Conservation (phyloP, 2,888 invertebrate species). For the Phymatocera aterrima region DNA sequence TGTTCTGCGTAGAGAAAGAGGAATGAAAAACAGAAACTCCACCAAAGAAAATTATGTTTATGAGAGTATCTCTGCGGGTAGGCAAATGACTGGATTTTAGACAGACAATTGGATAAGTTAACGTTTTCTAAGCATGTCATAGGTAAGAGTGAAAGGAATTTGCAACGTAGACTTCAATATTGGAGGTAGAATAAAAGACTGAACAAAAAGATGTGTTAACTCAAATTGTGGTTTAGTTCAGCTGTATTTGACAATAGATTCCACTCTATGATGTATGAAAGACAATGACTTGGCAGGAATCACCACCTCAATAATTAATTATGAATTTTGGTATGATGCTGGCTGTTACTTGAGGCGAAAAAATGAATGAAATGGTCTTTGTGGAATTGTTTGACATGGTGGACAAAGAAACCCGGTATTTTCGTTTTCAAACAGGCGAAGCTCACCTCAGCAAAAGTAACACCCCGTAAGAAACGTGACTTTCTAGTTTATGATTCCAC, state of each 20-base stretch:
- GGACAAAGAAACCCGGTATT: neutral
- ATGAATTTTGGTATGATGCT: neutral
- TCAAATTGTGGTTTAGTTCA: neutral
- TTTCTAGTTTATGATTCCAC: slow-evolving; percentile 8
- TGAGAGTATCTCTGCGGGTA: neutral
- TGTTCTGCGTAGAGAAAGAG: no score
- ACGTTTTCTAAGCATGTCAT: neutral
- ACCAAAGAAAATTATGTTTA: neutral
- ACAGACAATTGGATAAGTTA: neutral
- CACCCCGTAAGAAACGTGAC: slow-evolving; percentile 23
- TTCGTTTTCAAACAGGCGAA: no score
- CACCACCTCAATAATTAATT: neutral
- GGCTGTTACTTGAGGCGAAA: neutral
- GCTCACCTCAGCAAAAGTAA: slow-evolving; percentile 30
- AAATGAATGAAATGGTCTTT: neutral
- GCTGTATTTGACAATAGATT: neutral
- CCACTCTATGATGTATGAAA: neutral
- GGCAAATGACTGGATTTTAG: no score
- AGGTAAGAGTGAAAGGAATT: neutral
- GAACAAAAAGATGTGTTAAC: neutral
- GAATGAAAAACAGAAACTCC: neutral
- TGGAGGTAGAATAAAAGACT: neutral
- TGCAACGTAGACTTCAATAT: neutral
- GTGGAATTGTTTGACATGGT: neutral
- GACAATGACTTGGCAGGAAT: slow-evolving; percentile 2